Base-by-base conservation (phyloP, 1,140 invertebrate species). In the Physella acuta region DNA sequence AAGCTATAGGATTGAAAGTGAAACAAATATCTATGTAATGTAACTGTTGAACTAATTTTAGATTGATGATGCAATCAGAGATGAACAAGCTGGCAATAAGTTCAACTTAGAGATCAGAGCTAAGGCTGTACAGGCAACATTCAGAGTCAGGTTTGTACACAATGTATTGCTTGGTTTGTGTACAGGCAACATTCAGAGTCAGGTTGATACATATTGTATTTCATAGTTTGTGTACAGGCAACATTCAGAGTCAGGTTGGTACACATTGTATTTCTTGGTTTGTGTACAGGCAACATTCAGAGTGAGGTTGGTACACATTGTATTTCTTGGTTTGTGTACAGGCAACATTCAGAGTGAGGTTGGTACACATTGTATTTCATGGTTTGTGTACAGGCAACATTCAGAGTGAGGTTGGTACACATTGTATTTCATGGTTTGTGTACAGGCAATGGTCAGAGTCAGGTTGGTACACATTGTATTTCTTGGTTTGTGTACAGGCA, bases 181-280 rank as follows among this genome's bases (percentile, higher is more conserved):
- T 51, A 24, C 8, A 17, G 16, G 64, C 64, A 3, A 67, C 64
- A 24, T 34, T 67, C 17, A 67, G 52, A 67, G 64, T 67, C 52
- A 67, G 64, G 64, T 67, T 11, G 31, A 52, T 49, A 33, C 14
- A 2, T 28, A 31, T 3, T 56, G 34, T 55, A 14, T 55, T 14
- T 17, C 53, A 24, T 55, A 30, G 11, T 33, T 52, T 4, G 24
- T 63, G n/a, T 51, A 24, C 8, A 17, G 16, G 64, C 64, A 3
- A 67, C 64, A 24, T 34, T 67, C 17, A 67, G 52, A 67, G 64
- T 67, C 52, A 67, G 64, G 64, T 67, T 11, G 31, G 64, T 49
- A 33, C 14, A 2, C 36, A 31, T 3, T 56, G 34, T 55, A 14
- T 55, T 14, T 17, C 53, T 33, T 55, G 39, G 11, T 33, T 52